phyloP scores from a whole-genome alignment of 2,113 vertebrate genomes.

The Tragelaphus buxtoni region DNA sequence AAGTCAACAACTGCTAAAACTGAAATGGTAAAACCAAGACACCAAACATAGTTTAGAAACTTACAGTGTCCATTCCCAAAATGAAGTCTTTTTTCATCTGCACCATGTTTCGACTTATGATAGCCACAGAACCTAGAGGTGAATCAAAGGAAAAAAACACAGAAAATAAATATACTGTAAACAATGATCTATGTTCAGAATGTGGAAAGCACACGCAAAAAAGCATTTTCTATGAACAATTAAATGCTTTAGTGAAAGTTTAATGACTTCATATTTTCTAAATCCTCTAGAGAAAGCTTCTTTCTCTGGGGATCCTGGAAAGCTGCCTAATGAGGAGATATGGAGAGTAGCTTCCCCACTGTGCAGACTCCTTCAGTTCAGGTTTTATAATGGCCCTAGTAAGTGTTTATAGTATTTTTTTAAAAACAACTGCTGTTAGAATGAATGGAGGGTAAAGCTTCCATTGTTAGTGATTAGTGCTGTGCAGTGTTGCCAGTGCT shows the following conservation, averaged over 20 bases:
- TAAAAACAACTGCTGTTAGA: conserved; percentile 75
- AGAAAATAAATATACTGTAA: conserved; percentile 31
- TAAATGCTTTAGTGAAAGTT: conserved; percentile 79
- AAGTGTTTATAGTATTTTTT: conserved; percentile 82
- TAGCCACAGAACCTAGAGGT: conserved; percentile 93
- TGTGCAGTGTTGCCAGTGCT: not conserved
- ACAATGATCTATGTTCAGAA: conserved; percentile 52
- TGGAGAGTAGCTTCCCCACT: conserved; percentile 63
- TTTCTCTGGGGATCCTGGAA: conserved; percentile 76
- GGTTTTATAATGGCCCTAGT: conserved; percentile 79
- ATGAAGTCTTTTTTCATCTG: conserved; percentile 95
- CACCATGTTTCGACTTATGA: conserved; percentile 93
- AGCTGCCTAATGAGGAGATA: conserved; percentile 80
- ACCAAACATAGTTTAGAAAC: conserved; percentile 72
- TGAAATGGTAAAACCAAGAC: not conserved
- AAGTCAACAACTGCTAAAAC: not conserved
- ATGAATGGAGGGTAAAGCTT: conserved; percentile 65
- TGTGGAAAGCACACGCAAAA: conserved; percentile 60
- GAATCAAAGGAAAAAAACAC: conserved; percentile 68
- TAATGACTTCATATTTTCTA: conserved; percentile 77
- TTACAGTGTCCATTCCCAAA: conserved; percentile 97
- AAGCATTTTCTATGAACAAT: conserved; percentile 70
- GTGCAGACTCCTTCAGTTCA: conserved; percentile 74
- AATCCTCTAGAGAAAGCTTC: conserved; percentile 66
- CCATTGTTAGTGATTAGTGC: conserved; percentile 55